Conservation (phyloP, 1,140 invertebrate genomes). For the Tribolium madens region DNA sequence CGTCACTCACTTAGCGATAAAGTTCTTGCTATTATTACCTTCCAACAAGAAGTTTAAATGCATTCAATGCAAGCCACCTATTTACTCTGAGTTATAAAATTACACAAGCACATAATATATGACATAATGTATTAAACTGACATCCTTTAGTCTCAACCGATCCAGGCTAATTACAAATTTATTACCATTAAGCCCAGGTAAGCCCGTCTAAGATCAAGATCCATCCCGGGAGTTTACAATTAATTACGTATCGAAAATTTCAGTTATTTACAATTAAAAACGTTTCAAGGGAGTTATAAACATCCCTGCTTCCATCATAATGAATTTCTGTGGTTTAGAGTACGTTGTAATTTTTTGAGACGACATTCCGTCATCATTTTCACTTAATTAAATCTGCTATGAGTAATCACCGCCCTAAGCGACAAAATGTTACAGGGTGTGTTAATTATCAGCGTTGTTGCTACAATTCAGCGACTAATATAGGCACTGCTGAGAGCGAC, state of each 20-base stretch:
- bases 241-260: not conserved
- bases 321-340: not conserved
- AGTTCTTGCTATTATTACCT: not conserved
- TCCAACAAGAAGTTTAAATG: conserved; percentile 3
- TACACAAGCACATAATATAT: not conserved
- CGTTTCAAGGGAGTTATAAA: no score
- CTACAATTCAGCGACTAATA: no score
- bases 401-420: conserved; percentile 12
- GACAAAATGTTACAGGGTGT: not conserved
- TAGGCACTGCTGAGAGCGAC: no score
- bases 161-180: conserved; percentile 8
- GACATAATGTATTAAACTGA: not conserved
- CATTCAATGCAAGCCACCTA: not conserved
- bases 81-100: not conserved
- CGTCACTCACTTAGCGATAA: not conserved
- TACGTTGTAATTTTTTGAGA: not conserved
- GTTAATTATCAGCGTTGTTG: conserved; percentile 22
- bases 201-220: not conserved
- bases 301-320: not conserved
- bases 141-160: not conserved
- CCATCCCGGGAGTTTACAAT: not conserved
- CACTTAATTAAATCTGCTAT: conserved; percentile 30
- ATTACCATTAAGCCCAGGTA: not conserved
- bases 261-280: no score
- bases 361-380: conserved; percentile 25